Percentiles rank a stretch among this genome's conserved stretches.
These are phyloP conservation scores for Tipula unca DNA, from an alignment of 2,888 invertebrate species.

Conservation along the genomic window DNA sequence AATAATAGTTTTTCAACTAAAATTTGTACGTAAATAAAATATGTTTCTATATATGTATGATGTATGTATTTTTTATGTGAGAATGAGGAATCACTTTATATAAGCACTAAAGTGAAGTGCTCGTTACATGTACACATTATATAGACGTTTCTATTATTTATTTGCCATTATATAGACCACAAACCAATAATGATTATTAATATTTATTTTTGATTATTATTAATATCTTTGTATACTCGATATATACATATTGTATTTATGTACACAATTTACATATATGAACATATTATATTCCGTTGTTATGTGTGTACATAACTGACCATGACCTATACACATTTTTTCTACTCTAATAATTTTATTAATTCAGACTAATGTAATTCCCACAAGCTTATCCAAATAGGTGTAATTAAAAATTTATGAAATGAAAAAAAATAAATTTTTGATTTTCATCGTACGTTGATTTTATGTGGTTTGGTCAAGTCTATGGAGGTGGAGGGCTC, in stretches of 20 bases:
- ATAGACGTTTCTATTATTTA: not conserved
- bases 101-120: no score
- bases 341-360: not conserved
- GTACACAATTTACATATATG: not conserved
- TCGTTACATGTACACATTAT: no score
- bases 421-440: not conserved
- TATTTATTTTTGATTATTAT: not conserved
- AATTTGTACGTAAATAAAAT: no score
- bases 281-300: no score
- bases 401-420: not conserved
- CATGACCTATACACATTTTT: not conserved
- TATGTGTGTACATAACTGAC: not conserved
- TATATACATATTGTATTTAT: not conserved
- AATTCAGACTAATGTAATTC: not conserved
- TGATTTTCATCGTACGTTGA: not conserved
- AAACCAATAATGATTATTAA: not conserved
- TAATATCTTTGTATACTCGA: not conserved
- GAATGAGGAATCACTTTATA: no score
- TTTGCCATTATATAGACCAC: not conserved
- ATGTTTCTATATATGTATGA: no score
- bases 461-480: not conserved
- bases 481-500: no score
- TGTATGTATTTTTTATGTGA: no score
- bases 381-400: not conserved
- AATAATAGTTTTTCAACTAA: no score